Evolutionary conservation across 2,888 invertebrate genomes (phyloP).

Genomic region (Macaria liturata): DNA sequence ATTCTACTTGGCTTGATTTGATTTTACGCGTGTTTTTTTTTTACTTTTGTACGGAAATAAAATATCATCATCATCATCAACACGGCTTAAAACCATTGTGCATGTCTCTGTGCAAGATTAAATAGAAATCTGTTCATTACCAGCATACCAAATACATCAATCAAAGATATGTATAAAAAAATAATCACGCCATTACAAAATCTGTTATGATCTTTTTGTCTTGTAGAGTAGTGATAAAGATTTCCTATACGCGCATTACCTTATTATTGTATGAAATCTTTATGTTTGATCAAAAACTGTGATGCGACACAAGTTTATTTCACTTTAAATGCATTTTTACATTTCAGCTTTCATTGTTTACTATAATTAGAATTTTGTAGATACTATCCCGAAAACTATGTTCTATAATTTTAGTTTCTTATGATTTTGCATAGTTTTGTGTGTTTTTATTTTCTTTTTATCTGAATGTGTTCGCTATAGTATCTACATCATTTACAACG

Average conservation of each 20-base stretch:
- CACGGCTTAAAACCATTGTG: slow-evolving; percentile 32
- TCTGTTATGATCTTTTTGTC: too few species aligned
- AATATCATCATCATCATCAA: slow-evolving; percentile 3
- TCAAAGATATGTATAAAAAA: too few species aligned
- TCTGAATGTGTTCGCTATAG: slow-evolving; percentile 2
- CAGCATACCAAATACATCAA: background rate
- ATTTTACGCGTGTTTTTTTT: slow-evolving; percentile 25
- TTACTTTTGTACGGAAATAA: slow-evolving; percentile 1
- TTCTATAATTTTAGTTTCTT: background rate
- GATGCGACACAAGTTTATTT: background rate
- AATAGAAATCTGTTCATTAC: slow-evolving; percentile 6
- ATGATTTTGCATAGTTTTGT: background rate
- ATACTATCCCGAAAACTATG: slow-evolving; percentile 9
- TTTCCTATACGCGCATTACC: too few species aligned
- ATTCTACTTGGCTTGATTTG: slow-evolving; percentile 27
- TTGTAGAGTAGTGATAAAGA: too few species aligned
- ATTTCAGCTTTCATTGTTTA: slow-evolving; percentile 5
- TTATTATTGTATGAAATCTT: background rate
- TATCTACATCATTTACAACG: slow-evolving; percentile 5
- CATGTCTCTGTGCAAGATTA: slow-evolving; percentile 43
- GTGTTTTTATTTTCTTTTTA: background rate
- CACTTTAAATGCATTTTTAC: background rate
- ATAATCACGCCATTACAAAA: too few species aligned
- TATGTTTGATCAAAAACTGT: background rate
- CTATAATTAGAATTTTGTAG: slow-evolving; percentile 4